A percentile compares a stretch with the other conserved stretches of the same genome.
phyloP scores from a whole-genome alignment of 2,888 invertebrate genomes.

The Pristionchus exspectatus region DNA sequence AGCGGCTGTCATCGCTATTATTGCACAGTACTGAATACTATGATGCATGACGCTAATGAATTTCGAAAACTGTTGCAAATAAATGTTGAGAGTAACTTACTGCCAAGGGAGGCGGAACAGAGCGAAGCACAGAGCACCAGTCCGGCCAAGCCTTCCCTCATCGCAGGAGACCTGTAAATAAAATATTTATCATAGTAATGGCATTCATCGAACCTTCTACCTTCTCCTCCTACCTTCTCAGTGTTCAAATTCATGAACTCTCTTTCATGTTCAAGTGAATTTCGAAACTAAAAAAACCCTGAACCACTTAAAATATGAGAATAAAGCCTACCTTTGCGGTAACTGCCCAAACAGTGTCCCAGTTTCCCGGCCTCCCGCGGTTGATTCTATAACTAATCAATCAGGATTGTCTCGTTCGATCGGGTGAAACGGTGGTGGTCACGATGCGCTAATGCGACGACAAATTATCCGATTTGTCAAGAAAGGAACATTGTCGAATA shows the following conservation, averaged over 20 bases:
- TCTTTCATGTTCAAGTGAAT: not conserved
- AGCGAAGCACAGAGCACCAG: not conserved
- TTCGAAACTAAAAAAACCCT: not conserved
- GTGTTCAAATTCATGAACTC: not conserved
- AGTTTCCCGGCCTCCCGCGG: not conserved
- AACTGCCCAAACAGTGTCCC: not conserved
- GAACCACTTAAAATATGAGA: too few relatives aligned
- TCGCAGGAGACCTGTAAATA: not conserved
- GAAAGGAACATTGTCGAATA: not conserved
- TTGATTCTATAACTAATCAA: not conserved
- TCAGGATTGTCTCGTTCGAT: not conserved
- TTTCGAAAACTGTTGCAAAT: not conserved
- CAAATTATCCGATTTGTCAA: not conserved
- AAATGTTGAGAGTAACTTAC: not conserved
- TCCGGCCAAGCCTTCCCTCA: not conserved
- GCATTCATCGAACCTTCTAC: too few relatives aligned
- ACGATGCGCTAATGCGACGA: not conserved
- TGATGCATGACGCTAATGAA: too few relatives aligned
- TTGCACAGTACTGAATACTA: not conserved
- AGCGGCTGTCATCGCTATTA: not conserved
- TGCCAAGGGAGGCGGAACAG: not conserved
- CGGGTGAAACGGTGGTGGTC: not conserved
- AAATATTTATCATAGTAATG: too few relatives aligned
- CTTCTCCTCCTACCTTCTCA: too few relatives aligned
- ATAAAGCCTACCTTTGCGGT: not conserved